phyloP scores from a whole-genome alignment of 2,888 invertebrate genomes.

The Heliconius hortense region DNA sequence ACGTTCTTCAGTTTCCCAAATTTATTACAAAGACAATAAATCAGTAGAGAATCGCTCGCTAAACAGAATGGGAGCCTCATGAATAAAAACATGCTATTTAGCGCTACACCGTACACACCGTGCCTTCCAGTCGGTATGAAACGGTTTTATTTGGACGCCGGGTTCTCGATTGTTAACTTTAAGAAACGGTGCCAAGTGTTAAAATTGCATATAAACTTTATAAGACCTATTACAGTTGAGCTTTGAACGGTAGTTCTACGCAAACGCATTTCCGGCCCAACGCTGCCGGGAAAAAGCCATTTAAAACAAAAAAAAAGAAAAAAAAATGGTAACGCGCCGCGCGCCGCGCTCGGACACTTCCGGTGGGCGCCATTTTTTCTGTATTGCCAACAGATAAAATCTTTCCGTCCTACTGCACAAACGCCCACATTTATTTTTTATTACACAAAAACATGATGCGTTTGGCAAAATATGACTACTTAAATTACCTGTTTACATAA shows the following conservation, averaged over 20 bases:
- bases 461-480: constrained; percentile 62
- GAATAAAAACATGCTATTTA: constrained; percentile 82
- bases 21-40: constrained; percentile 77
- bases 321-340: constrained; percentile 80
- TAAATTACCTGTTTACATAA: constrained; percentile 40
- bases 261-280: constrained; percentile 82
- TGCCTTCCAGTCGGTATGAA: constrained; percentile 60
- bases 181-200: constrained; percentile 57
- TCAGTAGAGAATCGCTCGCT: constrained; percentile 75
- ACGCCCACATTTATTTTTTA: constrained; percentile 72
- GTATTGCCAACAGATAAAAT: constrained; percentile 83
- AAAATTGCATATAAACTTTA: constrained; percentile 63
- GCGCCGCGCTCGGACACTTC: constrained; percentile 81
- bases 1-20: constrained; percentile 57
- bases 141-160: constrained; percentile 49
- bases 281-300: constrained; percentile 81
- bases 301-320: constrained; percentile 76
- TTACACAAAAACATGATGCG: constrained; percentile 66
- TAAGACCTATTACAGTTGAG: constrained; percentile 65
- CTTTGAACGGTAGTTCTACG: constrained; percentile 73
- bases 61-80: constrained; percentile 80
- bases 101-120: constrained; percentile 64
- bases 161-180: constrained; percentile 57
- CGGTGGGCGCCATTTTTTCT: constrained; percentile 83
- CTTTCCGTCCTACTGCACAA: constrained; percentile 81